phyloP scores from a whole-genome alignment of 2,888 invertebrate genomes.

The Tineola bisselliella region DNA sequence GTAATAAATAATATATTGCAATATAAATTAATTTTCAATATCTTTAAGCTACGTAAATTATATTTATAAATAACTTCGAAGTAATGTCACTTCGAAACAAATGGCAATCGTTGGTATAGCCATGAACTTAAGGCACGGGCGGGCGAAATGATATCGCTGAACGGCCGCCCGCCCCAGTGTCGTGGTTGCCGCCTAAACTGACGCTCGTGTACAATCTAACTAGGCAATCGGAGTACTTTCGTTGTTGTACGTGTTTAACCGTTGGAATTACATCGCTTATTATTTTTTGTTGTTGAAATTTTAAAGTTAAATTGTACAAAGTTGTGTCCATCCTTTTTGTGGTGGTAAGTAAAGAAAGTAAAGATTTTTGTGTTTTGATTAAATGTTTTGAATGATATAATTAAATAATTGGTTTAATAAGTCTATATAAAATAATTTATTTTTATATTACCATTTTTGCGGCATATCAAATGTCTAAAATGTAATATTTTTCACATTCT shows the following conservation, averaged over 20 bases:
- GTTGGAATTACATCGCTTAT: background rate
- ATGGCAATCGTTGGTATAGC: conserved; percentile 19
- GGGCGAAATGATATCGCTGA: conserved; percentile 18
- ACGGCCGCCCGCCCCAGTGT: conserved; percentile 57
- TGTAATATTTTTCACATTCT: too few relatives aligned
- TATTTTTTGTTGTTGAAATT: too few relatives aligned
- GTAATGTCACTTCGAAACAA: background rate
- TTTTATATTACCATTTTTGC: too few relatives aligned
- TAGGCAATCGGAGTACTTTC: background rate
- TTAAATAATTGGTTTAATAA: too few relatives aligned
- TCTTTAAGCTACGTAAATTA: background rate
- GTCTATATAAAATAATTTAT: too few relatives aligned
- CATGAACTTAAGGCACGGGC: conserved; percentile 58
- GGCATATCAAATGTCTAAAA: too few relatives aligned
- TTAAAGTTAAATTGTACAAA: background rate
- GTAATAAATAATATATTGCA: too few relatives aligned
- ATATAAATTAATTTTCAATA: too few relatives aligned
- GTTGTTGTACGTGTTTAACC: background rate
- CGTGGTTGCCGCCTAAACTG: conserved; percentile 40
- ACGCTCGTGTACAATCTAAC: conserved; percentile 30
- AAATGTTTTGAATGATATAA: too few relatives aligned
- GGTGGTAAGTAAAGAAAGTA: background rate
- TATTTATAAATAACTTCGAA: background rate
- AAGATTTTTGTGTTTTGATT: background rate
- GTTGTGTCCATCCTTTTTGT: background rate